phyloP scores from a whole-genome alignment of 2,888 invertebrate genomes.

The Yponomeuta malinellus region DNA sequence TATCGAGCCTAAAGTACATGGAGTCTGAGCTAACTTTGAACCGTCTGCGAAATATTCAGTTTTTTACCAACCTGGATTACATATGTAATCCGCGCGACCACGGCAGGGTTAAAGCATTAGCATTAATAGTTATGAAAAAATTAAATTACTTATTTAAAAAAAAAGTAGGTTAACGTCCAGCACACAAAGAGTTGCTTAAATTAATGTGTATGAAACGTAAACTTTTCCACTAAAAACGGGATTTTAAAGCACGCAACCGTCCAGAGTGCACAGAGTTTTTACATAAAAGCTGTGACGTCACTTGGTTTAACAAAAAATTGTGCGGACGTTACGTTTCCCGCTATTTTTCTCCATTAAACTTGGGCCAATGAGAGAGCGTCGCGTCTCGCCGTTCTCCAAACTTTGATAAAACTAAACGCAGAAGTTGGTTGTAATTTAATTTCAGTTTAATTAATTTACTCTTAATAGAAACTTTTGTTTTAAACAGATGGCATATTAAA shows the following conservation, averaged over 20 bases:
- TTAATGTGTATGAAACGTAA: background rate
- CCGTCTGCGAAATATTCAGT: too few species aligned
- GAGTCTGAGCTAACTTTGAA: too few species aligned
- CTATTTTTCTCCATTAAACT: slow-evolving; percentile 12
- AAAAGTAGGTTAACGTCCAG: background rate
- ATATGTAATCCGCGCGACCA: too few species aligned
- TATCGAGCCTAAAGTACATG: too few species aligned
- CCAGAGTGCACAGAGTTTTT: background rate
- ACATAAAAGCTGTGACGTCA: slow-evolving; percentile 3
- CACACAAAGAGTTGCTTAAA: background rate
- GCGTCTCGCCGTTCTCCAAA: background rate
- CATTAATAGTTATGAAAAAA: too few species aligned
- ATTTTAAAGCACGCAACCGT: background rate
- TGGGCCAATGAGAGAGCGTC: background rate
- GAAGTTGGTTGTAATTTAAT: background rate
- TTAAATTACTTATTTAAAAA: too few species aligned
- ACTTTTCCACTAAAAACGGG: slow-evolving; percentile 4
- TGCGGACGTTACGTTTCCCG: slow-evolving; percentile 1
- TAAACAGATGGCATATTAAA: background rate
- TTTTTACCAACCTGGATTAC: too few species aligned
- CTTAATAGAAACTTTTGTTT: background rate
- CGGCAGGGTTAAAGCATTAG: too few species aligned
- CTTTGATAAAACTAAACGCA: background rate
- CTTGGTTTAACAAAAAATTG: slow-evolving; percentile 8
- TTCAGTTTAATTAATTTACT: background rate